These are phyloP conservation scores for Myotis myotis DNA, from an alignment of 2,797 vertebrate genomes.

Conservation along the genomic window DNA sequence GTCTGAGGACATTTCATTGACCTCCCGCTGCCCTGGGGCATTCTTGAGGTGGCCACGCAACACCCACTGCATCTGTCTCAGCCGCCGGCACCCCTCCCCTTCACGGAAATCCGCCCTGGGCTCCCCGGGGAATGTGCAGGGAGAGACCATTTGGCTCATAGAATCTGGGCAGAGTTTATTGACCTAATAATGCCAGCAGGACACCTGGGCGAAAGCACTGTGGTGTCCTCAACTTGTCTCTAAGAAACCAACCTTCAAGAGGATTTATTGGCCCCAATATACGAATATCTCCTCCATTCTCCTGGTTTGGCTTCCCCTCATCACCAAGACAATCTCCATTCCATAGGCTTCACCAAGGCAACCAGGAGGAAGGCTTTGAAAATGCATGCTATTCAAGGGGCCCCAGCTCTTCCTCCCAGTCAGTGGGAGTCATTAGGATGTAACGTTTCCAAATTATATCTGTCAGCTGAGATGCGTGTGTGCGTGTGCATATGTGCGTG, in stretches of 20 bases:
- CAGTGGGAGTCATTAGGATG: not conserved
- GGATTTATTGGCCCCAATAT: not conserved
- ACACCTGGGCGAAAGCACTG: not conserved
- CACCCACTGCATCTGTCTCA: not conserved
- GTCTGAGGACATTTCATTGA: not conserved
- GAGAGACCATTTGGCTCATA: not conserved
- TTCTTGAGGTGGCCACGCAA: accelerated
- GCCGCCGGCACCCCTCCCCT: not conserved
- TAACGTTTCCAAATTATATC: not conserved
- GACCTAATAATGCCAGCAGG: not conserved
- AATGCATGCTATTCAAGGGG: not conserved
- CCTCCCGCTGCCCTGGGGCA: not conserved
- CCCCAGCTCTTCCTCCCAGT: accelerated
- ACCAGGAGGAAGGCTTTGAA: not conserved
- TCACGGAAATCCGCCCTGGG: accelerated
- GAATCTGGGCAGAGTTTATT: not conserved
- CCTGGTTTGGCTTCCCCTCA: not conserved
- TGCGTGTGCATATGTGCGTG: accelerated
- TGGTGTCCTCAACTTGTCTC: not conserved
- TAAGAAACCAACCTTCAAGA: not conserved
- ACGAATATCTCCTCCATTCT: not conserved
- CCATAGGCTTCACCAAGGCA: not conserved
- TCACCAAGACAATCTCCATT: not conserved
- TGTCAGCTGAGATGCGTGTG: accelerated
- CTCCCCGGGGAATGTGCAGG: accelerated